Percentiles rank a stretch among this genome's conserved stretches.
Evolutionary conservation across 1,140 invertebrate genomes (phyloP).

Genomic region (Epicauta chinensis): DNA sequence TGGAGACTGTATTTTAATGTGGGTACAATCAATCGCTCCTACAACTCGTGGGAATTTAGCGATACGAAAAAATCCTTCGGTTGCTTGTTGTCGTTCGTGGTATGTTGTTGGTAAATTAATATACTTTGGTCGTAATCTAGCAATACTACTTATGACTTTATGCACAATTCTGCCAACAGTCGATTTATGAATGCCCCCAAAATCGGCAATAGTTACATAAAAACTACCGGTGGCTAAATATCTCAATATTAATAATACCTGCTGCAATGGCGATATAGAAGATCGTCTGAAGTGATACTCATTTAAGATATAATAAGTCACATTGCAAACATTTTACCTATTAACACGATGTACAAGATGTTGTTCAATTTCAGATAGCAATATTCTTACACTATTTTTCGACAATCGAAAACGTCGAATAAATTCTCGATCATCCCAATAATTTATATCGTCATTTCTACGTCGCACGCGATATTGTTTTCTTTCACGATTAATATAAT

Average conservation of each 20-base stretch:
- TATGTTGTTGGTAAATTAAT: constrained; percentile 29
- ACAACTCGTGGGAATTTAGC: constrained; percentile 39
- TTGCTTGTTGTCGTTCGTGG: constrained; percentile 21
- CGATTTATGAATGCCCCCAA: constrained; percentile 26
- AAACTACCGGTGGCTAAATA: constrained; percentile 33
- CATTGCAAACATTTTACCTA: no score
- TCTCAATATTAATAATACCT: constrained; percentile 20
- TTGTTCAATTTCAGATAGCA: no score
- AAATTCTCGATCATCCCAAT: no score
- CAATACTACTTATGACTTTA: constrained; percentile 27
- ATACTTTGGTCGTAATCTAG: constrained; percentile 16
- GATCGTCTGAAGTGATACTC: no score
- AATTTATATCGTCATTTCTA: no score
- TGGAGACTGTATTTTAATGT: constrained; percentile 38
- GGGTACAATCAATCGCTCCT: constrained; percentile 42
- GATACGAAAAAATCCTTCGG: constrained; percentile 34
- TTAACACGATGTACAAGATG: no score
- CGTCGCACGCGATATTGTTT: no score
- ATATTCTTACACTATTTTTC: no score
- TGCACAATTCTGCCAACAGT: constrained; percentile 27
- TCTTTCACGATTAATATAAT: no score
- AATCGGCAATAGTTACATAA: constrained; percentile 27
- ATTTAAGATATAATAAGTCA: no score
- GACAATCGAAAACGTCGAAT: no score
- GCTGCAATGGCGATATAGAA: no score